These are phyloP conservation scores for Calameuta idolon DNA, from an alignment of 2,888 invertebrate species.

Conservation along the genomic window DNA sequence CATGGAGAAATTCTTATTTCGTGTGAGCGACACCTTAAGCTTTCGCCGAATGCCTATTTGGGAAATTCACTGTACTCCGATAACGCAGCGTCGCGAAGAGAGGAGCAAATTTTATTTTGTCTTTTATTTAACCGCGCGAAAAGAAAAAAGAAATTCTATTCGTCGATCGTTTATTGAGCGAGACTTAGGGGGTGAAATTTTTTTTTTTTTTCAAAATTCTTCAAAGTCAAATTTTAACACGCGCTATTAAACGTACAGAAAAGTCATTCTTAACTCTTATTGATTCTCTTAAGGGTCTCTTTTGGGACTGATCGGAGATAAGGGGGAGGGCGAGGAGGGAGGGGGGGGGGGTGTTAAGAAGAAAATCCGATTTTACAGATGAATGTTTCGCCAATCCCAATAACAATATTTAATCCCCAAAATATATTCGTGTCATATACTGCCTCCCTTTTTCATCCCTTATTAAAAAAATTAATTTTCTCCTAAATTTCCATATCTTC, in stretches of 20 bases:
- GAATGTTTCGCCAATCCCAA: background rate
- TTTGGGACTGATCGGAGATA: background rate
- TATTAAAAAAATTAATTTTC: background rate
- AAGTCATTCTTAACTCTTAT: background rate
- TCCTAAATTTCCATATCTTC: too few species aligned
- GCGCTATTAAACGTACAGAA: background rate
- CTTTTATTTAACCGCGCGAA: too few species aligned
- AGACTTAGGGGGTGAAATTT: background rate
- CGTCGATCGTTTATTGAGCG: too few species aligned
- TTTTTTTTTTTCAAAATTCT: background rate
- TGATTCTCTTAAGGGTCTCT: background rate
- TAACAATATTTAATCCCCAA: background rate
- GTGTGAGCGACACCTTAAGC: background rate
- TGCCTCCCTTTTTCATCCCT: background rate
- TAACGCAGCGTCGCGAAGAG: constrained; percentile 2
- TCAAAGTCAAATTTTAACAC: background rate
- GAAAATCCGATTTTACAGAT: background rate
- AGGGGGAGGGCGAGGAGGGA: rapidly evolving
- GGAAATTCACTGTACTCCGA: background rate
- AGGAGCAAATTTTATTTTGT: too few species aligned
- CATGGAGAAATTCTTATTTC: too few species aligned
- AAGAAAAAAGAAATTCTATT: too few species aligned
- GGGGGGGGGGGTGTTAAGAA: background rate
- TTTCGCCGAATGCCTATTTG: background rate
- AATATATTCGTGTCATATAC: background rate